Evolutionary conservation across 2,797 vertebrate genomes (phyloP).

Genomic region (Chaenodraco wilsoni): DNA sequence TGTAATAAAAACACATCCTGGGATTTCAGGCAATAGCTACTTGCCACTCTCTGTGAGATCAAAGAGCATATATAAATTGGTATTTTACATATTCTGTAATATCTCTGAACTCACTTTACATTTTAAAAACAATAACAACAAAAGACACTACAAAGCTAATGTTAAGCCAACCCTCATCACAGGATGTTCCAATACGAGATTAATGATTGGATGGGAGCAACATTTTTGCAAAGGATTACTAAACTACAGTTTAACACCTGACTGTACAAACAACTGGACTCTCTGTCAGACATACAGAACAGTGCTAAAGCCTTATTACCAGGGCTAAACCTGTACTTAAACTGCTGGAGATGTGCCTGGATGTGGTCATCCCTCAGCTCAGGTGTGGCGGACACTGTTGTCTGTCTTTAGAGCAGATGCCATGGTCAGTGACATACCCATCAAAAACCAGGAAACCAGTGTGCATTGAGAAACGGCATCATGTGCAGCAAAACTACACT

Average conservation of each 20-base stretch:
- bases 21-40: too few species aligned
- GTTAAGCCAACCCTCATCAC: not conserved
- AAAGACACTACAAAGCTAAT: not conserved
- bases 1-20: too few species aligned
- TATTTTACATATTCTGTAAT: too few species aligned
- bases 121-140: not conserved
- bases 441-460: constrained; percentile 8
- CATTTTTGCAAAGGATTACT: constrained; percentile 5
- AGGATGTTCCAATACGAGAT: not conserved
- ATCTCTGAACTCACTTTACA: not conserved
- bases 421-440: not conserved
- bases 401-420: constrained; percentile 13
- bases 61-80: too few species aligned
- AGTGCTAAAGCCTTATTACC: constrained; percentile 57
- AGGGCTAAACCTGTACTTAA: constrained; percentile 48
- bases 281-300: constrained; percentile 12
- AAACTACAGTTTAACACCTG: constrained; percentile 25
- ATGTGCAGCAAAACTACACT: constrained; percentile 29
- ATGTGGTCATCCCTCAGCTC: constrained; percentile 28
- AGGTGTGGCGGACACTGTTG: constrained; percentile 24
- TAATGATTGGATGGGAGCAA: constrained; percentile 7
- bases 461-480: constrained; percentile 22
- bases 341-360: constrained; percentile 44
- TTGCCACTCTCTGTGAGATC: too few species aligned
- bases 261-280: constrained; percentile 10